A percentile compares a stretch with the other conserved stretches of the same genome.
These are phyloP conservation scores for Stenichneumon culpator DNA, from an alignment of 2,888 invertebrate species.

Conservation along the genomic window DNA sequence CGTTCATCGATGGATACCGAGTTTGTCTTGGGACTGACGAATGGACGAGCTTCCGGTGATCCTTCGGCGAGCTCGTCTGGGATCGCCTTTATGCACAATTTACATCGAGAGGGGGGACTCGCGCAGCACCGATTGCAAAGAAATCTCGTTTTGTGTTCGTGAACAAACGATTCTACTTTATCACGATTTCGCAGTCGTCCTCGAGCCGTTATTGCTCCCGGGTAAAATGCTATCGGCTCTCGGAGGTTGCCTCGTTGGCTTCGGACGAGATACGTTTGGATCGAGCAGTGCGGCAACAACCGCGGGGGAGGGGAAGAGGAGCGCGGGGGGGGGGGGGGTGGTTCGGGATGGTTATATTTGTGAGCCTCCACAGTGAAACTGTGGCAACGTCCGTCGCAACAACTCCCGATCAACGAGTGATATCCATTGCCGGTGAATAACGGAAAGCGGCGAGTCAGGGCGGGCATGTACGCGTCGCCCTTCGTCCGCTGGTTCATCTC, in stretches of 20 bases:
- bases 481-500: constrained; percentile 5
- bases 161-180: constrained; percentile 46
- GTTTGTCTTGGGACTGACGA: constrained; percentile 9
- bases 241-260: background rate
- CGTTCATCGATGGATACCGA: constrained; percentile 5
- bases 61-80: background rate
- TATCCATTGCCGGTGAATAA: constrained; percentile 46
- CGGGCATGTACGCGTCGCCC: constrained; percentile 22
- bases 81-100: constrained; percentile 6
- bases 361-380: constrained; percentile 17
- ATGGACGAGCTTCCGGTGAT: constrained; percentile 30
- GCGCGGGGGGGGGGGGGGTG: too few relatives aligned
- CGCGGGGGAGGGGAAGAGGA: background rate
- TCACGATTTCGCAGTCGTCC: constrained; percentile 40
- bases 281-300: constrained; percentile 12
- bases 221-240: background rate
- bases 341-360: constrained; percentile 12
- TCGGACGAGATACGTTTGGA: constrained; percentile 14
- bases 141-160: constrained; percentile 40
- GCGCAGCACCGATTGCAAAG: constrained; percentile 13
- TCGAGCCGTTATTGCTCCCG: constrained; percentile 14
- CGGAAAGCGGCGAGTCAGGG: constrained; percentile 14
- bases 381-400: constrained; percentile 21
- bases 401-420: constrained; percentile 46
- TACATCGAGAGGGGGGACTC: background rate